Conservation (phyloP, 2,113 vertebrate genomes). For the Drymodes brunneopygia region DNA sequence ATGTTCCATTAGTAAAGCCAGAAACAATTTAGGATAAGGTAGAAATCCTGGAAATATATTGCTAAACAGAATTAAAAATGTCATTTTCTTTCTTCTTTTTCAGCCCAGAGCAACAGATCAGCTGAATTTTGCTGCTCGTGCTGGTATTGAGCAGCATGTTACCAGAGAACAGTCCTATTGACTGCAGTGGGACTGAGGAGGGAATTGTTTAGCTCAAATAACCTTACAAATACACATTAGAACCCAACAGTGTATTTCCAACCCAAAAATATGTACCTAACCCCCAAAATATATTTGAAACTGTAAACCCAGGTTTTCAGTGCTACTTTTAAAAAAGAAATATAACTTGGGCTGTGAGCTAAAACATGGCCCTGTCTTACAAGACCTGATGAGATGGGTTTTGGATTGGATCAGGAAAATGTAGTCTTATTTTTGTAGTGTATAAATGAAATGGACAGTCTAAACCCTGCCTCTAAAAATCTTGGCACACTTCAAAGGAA, state of each 20-base stretch:
- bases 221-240: not conserved
- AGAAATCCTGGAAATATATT: not conserved
- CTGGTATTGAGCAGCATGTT: not conserved
- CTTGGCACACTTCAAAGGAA: conserved; percentile 25
- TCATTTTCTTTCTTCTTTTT: not conserved
- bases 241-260: not conserved
- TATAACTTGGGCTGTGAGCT: not conserved
- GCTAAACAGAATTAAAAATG: not conserved
- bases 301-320: not conserved
- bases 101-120: not conserved
- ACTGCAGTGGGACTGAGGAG: not conserved
- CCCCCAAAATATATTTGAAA: not conserved
- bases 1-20: not conserved
- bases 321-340: not conserved
- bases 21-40: not conserved
- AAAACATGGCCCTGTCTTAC: not conserved
- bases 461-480: not conserved
- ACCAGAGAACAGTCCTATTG: not conserved
- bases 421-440: not conserved
- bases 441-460: not conserved
- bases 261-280: not conserved
- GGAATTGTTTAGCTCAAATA: not conserved
- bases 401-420: not conserved
- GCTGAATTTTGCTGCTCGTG: not conserved
- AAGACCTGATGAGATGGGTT: not conserved